Conservation (phyloP, 1,140 invertebrate genomes). For the Drosophila bocki region DNA sequence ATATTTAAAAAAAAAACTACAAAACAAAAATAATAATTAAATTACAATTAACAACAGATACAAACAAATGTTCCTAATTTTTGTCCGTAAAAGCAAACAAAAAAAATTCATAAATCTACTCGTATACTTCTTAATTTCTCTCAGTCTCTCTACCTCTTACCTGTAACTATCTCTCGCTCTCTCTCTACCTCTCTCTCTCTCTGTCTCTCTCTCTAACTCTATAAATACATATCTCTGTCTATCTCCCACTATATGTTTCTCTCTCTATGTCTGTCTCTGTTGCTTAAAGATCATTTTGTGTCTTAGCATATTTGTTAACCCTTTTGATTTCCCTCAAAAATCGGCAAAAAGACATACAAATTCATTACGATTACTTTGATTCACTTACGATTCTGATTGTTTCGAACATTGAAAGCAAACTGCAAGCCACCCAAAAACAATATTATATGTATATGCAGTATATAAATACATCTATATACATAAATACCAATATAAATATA, state of each 20-base stretch:
- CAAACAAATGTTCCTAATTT: conserved; percentile 44
- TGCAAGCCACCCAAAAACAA: conserved; percentile 40
- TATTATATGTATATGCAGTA: conserved; percentile 40
- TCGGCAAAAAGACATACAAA: conserved; percentile 50
- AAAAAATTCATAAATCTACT: conserved; percentile 68
- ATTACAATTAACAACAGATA: conserved; percentile 47
- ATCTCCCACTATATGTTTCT: conserved; percentile 49
- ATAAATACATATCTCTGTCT: conserved; percentile 30
- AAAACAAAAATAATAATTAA: conserved; percentile 41
- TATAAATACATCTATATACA: conserved; percentile 59
- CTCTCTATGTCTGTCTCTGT: conserved; percentile 47
- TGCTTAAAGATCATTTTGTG: conserved; percentile 72
- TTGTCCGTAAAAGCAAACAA: conserved; percentile 44
- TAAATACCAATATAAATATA: conserved; percentile 42
- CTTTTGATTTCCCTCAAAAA: conserved; percentile 50
- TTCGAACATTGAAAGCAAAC: conserved; percentile 56
- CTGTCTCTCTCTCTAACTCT: conserved; percentile 36
- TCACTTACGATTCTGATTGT: conserved; percentile 40
- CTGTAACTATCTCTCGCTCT: conserved; percentile 52
- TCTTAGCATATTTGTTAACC: conserved; percentile 49
- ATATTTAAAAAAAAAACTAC: conserved; percentile 13
- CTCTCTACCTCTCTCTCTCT: conserved; percentile 35
- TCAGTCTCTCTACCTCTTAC: conserved; percentile 54
- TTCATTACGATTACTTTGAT: conserved; percentile 49
- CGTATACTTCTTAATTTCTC: conserved; percentile 68